Evolutionary conservation across 2,888 invertebrate genomes (phyloP).

Genomic region (Merodon equestris): DNA sequence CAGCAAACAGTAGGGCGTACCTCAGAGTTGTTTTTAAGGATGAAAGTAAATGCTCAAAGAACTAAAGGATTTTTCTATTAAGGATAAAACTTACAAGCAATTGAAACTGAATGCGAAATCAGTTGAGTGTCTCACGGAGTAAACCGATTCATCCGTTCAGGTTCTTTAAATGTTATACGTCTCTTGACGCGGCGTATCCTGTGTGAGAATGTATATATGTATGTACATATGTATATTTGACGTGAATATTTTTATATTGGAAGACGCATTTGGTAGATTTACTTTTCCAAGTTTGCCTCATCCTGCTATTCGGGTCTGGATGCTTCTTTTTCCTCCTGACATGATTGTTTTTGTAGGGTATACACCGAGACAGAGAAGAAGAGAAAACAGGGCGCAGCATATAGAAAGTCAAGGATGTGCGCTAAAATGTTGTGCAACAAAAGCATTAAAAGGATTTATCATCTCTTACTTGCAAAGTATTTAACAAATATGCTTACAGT

Average conservation of each 20-base stretch:
- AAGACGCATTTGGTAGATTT: conserved; percentile 36
- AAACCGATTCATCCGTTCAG: no score
- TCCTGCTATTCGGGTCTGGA: not conserved
- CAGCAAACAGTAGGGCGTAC: not conserved
- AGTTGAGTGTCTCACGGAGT: conserved; percentile 58
- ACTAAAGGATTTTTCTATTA: conserved; percentile 43
- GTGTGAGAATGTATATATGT: no score
- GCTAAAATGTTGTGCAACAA: conserved; percentile 54
- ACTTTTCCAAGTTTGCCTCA: conserved; percentile 44
- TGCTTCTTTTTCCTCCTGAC: conserved; percentile 23
- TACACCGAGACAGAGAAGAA: not conserved
- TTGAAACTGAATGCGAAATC: conserved; percentile 59
- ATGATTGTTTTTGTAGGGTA: conserved; percentile 53
- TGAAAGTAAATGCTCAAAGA: conserved; percentile 25
- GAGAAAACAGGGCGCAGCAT: conserved; percentile 33
- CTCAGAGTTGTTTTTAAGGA: not conserved
- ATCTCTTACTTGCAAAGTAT: conserved; percentile 26
- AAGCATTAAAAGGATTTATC: conserved; percentile 61
- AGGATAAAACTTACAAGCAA: conserved; percentile 58
- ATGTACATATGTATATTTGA: no score
- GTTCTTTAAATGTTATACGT: no score
- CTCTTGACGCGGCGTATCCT: no score
- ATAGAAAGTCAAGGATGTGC: conserved; percentile 62
- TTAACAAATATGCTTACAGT: conserved; percentile 47
- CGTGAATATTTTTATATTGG: not conserved